Evolutionary conservation across 2,888 invertebrate genomes (phyloP), one percentile per base, ranked within the genome.

Genomic region (Pheosia gnoma): DNA sequence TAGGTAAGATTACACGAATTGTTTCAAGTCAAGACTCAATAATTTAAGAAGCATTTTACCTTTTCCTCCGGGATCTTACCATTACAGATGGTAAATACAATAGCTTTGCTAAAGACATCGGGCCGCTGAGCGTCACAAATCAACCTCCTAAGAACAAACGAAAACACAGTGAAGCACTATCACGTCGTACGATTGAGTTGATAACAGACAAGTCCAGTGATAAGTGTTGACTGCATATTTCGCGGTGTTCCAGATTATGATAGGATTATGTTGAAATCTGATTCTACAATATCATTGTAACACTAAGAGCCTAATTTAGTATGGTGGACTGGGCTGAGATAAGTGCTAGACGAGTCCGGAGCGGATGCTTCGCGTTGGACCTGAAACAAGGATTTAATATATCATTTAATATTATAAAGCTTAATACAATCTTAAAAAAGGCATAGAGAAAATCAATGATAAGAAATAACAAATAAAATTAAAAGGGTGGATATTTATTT

Each of bases 61-160:
- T 80, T 88, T 88, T 81, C 89, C 89, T 85, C 74, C 84, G 77
- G 69, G 80, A 80, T 81, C 85, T 86, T 85, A 85, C 84, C 82
- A 79, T 71, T 61, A 61, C 63, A 60, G 66, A 71, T 80, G 80
- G 75, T 79, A 78, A 78, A 59, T 70, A 74, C 71, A 59, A 68
- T 62, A 61, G 72, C 64, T 66, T 68, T 63, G 55, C 55, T 63
- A 67, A 70, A 62, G 71, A 68, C 60, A 80, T 72, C 76, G 71
- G 72, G 78, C 79, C 74, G 66, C 70, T 75, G 45, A 52, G 78
- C 78, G 80, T 85, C 83, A 86, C 83, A 83, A 82, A 80, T 77
- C 70, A 73, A 79, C 55, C 61, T 73, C 77, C 79, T 78, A 78
- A 79, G 83, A 84, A 83, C 78, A 74, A 75, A 83, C 78, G 79